Evolutionary conservation across 1,140 invertebrate species (phyloP).

Genomic region (Maniola jurtina): DNA sequence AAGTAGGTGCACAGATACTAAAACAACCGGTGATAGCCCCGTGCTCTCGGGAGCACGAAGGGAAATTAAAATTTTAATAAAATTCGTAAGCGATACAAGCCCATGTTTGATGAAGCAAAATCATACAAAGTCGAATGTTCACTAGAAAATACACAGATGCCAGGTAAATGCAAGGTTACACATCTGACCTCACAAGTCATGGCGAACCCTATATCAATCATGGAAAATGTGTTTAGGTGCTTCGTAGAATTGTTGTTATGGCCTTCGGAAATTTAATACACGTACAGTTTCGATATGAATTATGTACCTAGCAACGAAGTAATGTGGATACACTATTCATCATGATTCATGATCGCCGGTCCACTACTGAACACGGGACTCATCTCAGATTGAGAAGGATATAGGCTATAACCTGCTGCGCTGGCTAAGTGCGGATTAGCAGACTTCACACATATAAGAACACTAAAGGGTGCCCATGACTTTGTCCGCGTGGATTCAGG

Average conservation of each 20-base stretch:
- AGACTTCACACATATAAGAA: too few relatives aligned
- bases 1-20: too few relatives aligned
- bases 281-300: neutral
- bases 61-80: neutral
- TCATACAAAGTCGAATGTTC: conserved; percentile 6
- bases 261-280: neutral
- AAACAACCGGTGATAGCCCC: too few relatives aligned
- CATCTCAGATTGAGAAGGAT: too few relatives aligned
- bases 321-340: too few relatives aligned
- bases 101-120: neutral
- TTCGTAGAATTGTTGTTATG: conserved; percentile 3
- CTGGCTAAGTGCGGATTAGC: too few relatives aligned
- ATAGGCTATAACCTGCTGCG: too few relatives aligned
- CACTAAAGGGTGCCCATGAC: too few relatives aligned
- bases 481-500: too few relatives aligned
- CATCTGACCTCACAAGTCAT: conserved; percentile 16
- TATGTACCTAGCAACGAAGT: neutral
- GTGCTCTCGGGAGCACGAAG: too few relatives aligned
- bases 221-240: conserved; percentile 13
- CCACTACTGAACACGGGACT: too few relatives aligned
- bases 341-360: too few relatives aligned
- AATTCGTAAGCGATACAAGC: neutral
- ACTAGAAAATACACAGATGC: conserved; percentile 11
- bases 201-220: conserved; percentile 18
- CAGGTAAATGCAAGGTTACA: conserved; percentile 15